These are phyloP conservation scores for Dioctria rufipes DNA, from an alignment of 2,888 invertebrate species.

Conservation along the genomic window DNA sequence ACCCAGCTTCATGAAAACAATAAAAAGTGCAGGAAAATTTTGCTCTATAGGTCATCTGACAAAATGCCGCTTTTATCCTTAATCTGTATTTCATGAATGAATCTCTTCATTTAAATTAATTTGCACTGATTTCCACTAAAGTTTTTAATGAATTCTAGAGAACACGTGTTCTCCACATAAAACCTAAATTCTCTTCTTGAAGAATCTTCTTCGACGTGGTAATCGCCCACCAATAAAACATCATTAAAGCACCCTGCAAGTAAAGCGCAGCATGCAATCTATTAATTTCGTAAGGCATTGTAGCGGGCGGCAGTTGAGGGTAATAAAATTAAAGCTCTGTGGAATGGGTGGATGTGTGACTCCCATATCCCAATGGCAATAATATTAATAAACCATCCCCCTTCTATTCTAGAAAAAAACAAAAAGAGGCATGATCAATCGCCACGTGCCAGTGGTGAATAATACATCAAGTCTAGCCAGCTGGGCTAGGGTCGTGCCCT, in stretches of 20 bases:
- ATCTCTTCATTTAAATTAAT: too few species aligned
- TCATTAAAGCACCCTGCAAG: neutral
- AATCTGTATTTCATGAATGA: too few species aligned
- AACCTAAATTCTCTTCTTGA: too few species aligned
- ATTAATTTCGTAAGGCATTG: slow-evolving; percentile 27
- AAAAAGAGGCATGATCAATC: slow-evolving; percentile 19
- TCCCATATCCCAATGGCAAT: slow-evolving; percentile 14
- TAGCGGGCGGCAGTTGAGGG: neutral
- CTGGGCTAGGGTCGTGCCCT: neutral
- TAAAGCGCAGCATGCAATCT: slow-evolving; percentile 22
- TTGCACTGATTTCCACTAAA: too few species aligned
- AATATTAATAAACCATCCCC: slow-evolving; percentile 39
- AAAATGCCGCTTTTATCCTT: too few species aligned
- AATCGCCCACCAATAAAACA: neutral
- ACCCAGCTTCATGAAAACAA: too few species aligned
- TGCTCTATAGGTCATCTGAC: too few species aligned
- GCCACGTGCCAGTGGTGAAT: slow-evolving; percentile 44
- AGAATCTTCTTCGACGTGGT: too few species aligned
- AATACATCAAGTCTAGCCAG: slow-evolving; percentile 22
- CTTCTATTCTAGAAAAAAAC: neutral
- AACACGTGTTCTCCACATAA: too few species aligned
- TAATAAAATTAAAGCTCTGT: slow-evolving; percentile 4
- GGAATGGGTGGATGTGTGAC: neutral
- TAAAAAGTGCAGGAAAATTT: too few species aligned
- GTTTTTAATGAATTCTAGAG: too few species aligned